Conservation (phyloP, 2,797 vertebrate genomes). For the Morus bassanus region DNA sequence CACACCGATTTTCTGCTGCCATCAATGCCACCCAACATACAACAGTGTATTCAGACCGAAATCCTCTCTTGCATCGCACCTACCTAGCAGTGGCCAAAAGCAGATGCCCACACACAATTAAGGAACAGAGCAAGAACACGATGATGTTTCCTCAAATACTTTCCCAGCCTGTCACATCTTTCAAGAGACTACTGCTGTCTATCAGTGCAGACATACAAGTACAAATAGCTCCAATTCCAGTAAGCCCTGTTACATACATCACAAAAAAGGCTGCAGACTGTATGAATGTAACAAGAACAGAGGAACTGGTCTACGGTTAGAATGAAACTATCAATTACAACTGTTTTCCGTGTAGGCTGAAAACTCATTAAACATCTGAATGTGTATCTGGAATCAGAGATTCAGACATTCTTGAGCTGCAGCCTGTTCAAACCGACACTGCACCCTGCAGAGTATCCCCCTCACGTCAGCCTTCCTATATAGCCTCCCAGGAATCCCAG, state of each 20-base stretch:
- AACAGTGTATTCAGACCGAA: not conserved
- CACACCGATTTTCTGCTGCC: not conserved
- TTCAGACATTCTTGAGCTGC: not conserved
- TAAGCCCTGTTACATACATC: not conserved
- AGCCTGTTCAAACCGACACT: not conserved
- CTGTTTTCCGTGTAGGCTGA: not conserved
- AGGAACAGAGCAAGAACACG: not conserved
- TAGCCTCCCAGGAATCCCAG: not conserved
- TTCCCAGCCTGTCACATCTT: not conserved
- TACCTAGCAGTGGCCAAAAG: not conserved
- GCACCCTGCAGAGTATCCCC: not conserved
- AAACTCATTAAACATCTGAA: not conserved
- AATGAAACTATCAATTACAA: not conserved
- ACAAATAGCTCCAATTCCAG: not conserved
- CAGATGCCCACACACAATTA: not conserved
- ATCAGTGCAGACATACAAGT: not conserved
- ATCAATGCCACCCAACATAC: not conserved
- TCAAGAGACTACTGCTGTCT: not conserved
- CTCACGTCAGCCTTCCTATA: not conserved
- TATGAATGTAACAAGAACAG: not conserved
- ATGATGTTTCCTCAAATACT: not conserved
- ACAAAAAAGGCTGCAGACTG: not conserved
- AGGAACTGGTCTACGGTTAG: not conserved
- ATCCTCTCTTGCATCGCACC: not conserved
- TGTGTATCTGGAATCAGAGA: not conserved